Base-by-base conservation (phyloP, 2,888 invertebrate species). In the Loripinus fragilis region DNA sequence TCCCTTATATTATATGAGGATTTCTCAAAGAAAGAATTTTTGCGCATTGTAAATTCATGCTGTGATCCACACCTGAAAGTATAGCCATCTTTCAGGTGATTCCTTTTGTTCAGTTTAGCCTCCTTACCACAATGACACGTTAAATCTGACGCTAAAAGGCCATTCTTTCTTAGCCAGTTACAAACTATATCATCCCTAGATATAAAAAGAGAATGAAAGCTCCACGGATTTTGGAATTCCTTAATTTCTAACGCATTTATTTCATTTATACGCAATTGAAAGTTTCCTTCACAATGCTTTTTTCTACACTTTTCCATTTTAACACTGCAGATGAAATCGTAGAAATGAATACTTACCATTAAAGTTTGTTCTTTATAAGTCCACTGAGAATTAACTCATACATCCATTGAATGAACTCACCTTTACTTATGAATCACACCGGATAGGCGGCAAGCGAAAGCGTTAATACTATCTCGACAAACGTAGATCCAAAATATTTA, bases 21-120 rank as follows among this genome's bases (percentile, higher is more conserved):
- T n/a, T n/a, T n/a, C n/a, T n/a, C n/a, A 55, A 55, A 55, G 55
- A 55, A 55, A 23, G 55, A 25, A n/a, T n/a, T n/a, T 25, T 55
- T 55, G 5, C 55, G 23, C 55, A 55, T 55, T 25, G 25, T 20
- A 60, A 60, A 33, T 33, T 60, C 60, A 60, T 60, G 60, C 2
- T 60, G 30, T 33, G 8, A 33, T 10, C 33, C 33, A 20, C 60
- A 60, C 20, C 60, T 10, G 17, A 60, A 60, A 12, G 60, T 33
- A 20, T 10, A 60, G 17, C 60, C 60, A 60, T 60, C 60, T 33
- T 30, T 30, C 1, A 30, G 7, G 30, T 33, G 12, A 12, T 20
- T 30, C n/a, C 60, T 60, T 60, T 10, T 60, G 33, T 33, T 60
- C 12, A 60, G 60, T 30, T 30, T 33, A 12, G 60, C 60, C 5